These are phyloP conservation scores for Prorops nasuta DNA, from an alignment of 1,140 invertebrate genomes.

Conservation along the genomic window DNA sequence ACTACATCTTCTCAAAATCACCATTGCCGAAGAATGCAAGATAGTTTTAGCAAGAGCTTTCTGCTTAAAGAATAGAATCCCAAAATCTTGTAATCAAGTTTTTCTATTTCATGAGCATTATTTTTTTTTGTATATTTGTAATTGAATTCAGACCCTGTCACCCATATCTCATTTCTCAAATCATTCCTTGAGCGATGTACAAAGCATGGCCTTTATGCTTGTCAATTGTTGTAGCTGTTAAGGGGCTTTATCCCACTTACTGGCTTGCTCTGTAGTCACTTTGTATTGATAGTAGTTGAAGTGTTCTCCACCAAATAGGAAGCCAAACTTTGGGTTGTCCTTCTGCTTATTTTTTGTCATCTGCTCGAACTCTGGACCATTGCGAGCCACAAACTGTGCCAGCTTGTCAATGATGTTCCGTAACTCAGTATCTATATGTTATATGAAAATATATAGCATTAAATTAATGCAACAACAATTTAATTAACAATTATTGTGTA, in stretches of 20 bases:
- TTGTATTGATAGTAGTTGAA: slow-evolving; percentile 97
- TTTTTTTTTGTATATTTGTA: slow-evolving; percentile 26
- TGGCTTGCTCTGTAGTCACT: slow-evolving; percentile 86
- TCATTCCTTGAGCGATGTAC: slow-evolving; percentile 31
- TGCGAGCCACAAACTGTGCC: slow-evolving; percentile 96
- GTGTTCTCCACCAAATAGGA: slow-evolving; percentile 93
- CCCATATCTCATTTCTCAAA: slow-evolving; percentile 28
- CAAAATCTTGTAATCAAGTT: slow-evolving; percentile 36
- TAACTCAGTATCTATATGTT: slow-evolving; percentile 78
- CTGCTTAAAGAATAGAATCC: slow-evolving; percentile 35
- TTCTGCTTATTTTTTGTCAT: slow-evolving; percentile 98
- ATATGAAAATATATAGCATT: slow-evolving; percentile 18
- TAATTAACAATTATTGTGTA: neutral
- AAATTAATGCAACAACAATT: neutral
- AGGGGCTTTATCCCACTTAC: slow-evolving; percentile 62
- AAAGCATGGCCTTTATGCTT: slow-evolving; percentile 33
- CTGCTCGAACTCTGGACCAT: slow-evolving; percentile 97
- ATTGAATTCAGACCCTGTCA: slow-evolving; percentile 32
- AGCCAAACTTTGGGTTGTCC: slow-evolving; percentile 95
- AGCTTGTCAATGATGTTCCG: slow-evolving; percentile 97
- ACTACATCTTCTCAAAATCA: slow-evolving; percentile 34
- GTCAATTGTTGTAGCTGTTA: slow-evolving; percentile 41
- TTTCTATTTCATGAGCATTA: slow-evolving; percentile 27
- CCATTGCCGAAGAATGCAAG: slow-evolving; percentile 28
- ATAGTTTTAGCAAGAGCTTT: slow-evolving; percentile 30